These are phyloP conservation scores for Cryptotis parvus DNA, from an alignment of 2,113 vertebrate species.

Conservation along the genomic window DNA sequence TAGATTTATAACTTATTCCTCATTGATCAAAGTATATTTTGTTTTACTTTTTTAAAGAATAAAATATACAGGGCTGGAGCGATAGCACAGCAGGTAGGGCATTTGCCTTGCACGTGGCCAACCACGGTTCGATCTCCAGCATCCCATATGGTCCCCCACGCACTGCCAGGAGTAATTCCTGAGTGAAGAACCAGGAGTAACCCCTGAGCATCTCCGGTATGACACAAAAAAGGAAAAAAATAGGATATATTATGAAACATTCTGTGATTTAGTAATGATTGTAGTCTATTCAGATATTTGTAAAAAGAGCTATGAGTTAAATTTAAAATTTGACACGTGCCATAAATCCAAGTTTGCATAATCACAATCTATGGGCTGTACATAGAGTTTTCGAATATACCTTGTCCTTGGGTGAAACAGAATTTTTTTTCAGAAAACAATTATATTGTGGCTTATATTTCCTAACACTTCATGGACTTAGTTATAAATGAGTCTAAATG, in stretches of 20 bases:
- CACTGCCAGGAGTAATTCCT: too few relatives aligned
- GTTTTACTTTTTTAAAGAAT: neutral
- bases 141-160: too few relatives aligned
- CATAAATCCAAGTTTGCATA: neutral
- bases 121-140: too few relatives aligned
- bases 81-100: too few relatives aligned
- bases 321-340: neutral
- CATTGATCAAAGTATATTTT: neutral
- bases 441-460: neutral
- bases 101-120: too few relatives aligned
- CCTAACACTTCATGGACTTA: neutral
- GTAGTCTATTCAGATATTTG: conserved; percentile 25
- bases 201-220: too few relatives aligned
- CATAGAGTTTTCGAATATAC: neutral
- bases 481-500: neutral
- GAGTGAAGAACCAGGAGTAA: too few relatives aligned
- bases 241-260: neutral
- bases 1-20: conserved; percentile 17
- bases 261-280: neutral
- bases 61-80: too few relatives aligned
- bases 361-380: neutral
- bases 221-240: too few relatives aligned
- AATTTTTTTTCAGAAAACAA: neutral
- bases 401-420: neutral
- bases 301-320: conserved; percentile 17